phyloP scores from a whole-genome alignment of 2,797 vertebrate species.

The Sebastolobus altivelis region DNA sequence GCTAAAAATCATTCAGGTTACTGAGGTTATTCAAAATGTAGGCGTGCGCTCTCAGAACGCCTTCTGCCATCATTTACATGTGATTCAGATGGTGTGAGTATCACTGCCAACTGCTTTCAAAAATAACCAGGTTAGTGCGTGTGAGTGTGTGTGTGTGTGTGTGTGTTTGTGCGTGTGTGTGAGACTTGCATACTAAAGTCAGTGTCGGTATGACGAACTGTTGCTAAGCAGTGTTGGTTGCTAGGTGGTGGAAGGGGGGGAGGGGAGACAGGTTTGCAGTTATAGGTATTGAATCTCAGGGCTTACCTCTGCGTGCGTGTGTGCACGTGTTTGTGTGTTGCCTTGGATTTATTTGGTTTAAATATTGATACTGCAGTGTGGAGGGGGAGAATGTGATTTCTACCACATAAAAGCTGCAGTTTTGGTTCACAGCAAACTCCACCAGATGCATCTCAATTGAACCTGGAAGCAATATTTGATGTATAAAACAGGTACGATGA shows the following conservation, averaged over 20 bases:
- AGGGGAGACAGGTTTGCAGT: slow-evolving; percentile 65
- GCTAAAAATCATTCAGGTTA: slow-evolving; percentile 23
- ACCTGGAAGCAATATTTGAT: not conserved
- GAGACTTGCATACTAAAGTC: slow-evolving; percentile 82
- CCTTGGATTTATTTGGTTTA: slow-evolving; percentile 4
- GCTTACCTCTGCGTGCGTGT: slow-evolving; percentile 63
- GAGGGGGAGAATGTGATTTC: not conserved
- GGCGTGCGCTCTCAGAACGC: slow-evolving; percentile 14
- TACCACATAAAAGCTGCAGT: not conserved
- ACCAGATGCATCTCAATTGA: not conserved
- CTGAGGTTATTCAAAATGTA: slow-evolving; percentile 29
- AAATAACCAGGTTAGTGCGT: slow-evolving; percentile 62
- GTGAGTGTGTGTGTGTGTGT: slow-evolving; percentile 21
- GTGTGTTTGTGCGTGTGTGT: slow-evolving; percentile 43
- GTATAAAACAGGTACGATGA: not conserved
- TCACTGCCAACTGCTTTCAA: slow-evolving; percentile 49
- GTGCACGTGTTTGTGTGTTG: slow-evolving; percentile 14
- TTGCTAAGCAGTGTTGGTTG: slow-evolving; percentile 87
- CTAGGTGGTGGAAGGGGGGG: slow-evolving; percentile 71
- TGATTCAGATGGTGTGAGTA: slow-evolving; percentile 46
- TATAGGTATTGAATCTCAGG: slow-evolving; percentile 72
- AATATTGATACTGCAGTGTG: slow-evolving; percentile 24
- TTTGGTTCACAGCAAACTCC: not conserved
- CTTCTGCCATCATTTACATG: slow-evolving; percentile 45
- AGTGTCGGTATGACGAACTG: slow-evolving; percentile 76